These are phyloP conservation scores for Chionoecetes opilio DNA, from an alignment of 1,140 invertebrate species.

Conservation along the genomic window DNA sequence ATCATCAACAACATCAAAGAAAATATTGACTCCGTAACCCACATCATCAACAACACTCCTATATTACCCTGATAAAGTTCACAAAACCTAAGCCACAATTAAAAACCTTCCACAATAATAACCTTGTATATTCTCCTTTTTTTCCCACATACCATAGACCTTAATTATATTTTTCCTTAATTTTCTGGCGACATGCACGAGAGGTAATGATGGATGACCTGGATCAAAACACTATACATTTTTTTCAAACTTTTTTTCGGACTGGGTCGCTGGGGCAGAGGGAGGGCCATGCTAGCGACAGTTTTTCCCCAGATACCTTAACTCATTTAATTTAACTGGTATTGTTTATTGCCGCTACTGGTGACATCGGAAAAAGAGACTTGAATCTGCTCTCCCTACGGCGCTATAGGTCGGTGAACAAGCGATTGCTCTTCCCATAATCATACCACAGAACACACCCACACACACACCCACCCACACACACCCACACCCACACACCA, in stretches of 20 bases:
- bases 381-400: background rate
- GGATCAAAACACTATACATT: background rate
- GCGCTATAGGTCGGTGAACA: background rate
- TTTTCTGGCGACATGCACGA: slow-evolving; percentile 15
- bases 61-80: background rate
- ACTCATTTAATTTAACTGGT: background rate
- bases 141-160: background rate
- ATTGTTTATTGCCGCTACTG: background rate
- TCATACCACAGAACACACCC: too few relatives aligned
- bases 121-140: background rate
- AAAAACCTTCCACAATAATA: background rate
- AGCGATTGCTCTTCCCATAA: background rate
- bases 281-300: background rate
- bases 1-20: too few relatives aligned
- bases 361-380: background rate
- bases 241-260: background rate
- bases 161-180: background rate
- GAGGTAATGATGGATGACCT: background rate
- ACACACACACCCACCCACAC: too few relatives aligned
- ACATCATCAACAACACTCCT: background rate
- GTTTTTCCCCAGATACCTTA: background rate
- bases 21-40: background rate
- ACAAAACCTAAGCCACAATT: background rate
- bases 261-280: background rate
- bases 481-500: too few relatives aligned